Evolutionary conservation across 2,797 vertebrate genomes (phyloP).

Genomic region (Pelobates cultripes): DNA sequence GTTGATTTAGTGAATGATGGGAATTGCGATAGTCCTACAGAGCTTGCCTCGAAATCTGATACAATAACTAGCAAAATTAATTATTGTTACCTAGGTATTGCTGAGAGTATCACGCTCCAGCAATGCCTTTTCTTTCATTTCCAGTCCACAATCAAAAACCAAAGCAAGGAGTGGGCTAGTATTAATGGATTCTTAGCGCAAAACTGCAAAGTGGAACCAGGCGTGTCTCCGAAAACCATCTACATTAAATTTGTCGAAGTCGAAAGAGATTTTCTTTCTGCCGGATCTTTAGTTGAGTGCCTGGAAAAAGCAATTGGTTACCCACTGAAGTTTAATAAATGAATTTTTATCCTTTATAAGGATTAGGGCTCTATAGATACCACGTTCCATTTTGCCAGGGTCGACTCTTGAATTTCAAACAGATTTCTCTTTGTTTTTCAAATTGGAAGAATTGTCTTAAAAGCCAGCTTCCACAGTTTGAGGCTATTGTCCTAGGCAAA

Average conservation of each 20-base stretch:
- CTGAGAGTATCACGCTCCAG: conserved; percentile 93
- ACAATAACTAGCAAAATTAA: conserved; percentile 77
- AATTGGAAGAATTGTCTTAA: conserved; percentile 28
- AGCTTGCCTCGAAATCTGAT: conserved; percentile 70
- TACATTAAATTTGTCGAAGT: conserved; percentile 98
- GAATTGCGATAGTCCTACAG: conserved; percentile 68
- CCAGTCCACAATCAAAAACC: conserved; percentile 90
- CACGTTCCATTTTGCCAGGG: conserved; percentile 37
- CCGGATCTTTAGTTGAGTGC: conserved; percentile 96
- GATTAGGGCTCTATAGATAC: conserved; percentile 64
- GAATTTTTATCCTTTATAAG: conserved; percentile 74
- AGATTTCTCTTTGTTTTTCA: conserved; percentile 17
- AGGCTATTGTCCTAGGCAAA: conserved; percentile 56
- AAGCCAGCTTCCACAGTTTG: conserved; percentile 44
- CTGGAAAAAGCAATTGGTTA: conserved; percentile 97
- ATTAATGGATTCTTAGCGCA: conserved; percentile 92
- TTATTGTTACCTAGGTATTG: conserved; percentile 95
- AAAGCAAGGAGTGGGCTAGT: conserved; percentile 80
- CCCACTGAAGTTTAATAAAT: conserved; percentile 92
- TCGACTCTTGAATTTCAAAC: conserved; percentile 41
- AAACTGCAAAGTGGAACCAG: conserved; percentile 79
- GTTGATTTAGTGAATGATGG: conserved; percentile 62
- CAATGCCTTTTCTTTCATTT: conserved; percentile 95
- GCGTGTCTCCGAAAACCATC: conserved; percentile 77
- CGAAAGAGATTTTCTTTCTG: conserved; percentile 98